Base-by-base conservation (phyloP, 1,140 invertebrate species). In the Bombyx mandarina region DNA sequence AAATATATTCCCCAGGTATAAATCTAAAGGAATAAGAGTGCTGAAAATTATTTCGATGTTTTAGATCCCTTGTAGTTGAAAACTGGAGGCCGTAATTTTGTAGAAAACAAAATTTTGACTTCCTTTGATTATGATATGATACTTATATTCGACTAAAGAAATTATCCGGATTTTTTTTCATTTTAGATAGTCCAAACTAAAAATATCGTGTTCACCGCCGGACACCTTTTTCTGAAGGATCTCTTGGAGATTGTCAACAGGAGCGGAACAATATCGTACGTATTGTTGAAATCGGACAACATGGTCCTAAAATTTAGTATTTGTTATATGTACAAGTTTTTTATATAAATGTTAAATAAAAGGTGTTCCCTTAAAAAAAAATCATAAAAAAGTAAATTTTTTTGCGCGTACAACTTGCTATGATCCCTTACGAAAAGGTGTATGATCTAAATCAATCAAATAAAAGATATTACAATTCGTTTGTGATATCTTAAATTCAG, bases 141-240 rank as follows among this genome's bases (percentile, higher is more conserved):
- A 49, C 18, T 8, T 49, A 26, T 26, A 49, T 56, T 56, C 10
- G 9, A n/a, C 10, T 8, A 56, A 56, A 45, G 18, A 48, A 56
- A 56, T 56, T n/a, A 3, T 35, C 26, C 4, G 26, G 2, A 35
- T 42, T 42, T 49, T 48, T 56, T 56, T 56, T 47, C 9, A 48
- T 56, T 56, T 56, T 35, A 56, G 46, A 56, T 48, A 49, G 48
- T 49, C 8, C 8, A 35, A 47, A 42, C n/a, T 45, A 48, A 8
- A 43, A 45, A 56, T 46, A 55, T 55, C 4, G 43, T 46, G 22
- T 1, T 22, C 48, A 56, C 18, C 8, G 47, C 35, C 47, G 7
- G 47, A 52, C 48, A 2, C 10, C 12, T 49, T 1, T 6, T 10
- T 7, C 12, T 2, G 10, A 49, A n/a, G n/a, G 10, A 22, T 49